phyloP scores from a whole-genome alignment of 2,113 vertebrate genomes.

The Channa argus region DNA sequence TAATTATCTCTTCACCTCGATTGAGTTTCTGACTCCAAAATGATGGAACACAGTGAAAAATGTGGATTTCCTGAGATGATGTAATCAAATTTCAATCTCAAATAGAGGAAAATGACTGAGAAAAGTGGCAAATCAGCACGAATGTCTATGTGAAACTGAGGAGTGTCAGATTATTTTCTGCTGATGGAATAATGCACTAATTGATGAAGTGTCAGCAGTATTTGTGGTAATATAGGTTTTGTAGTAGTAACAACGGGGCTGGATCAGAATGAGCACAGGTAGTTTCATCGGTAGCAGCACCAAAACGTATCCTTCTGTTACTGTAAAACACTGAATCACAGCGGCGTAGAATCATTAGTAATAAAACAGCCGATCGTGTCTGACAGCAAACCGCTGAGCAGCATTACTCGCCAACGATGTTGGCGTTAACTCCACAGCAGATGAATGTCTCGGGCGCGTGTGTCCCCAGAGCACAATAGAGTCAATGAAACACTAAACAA shows the following conservation, averaged over 20 bases:
- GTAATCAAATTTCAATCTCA: too few relatives aligned
- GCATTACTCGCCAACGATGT: conserved; percentile 3
- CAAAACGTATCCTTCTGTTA: neutral
- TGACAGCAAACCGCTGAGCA: conserved; percentile 25
- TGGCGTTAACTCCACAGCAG: conserved; percentile 3
- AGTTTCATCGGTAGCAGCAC: neutral
- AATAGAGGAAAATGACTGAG: too few relatives aligned
- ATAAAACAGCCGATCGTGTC: conserved; percentile 8
- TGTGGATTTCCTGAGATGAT: too few relatives aligned
- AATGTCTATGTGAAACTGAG: too few relatives aligned
- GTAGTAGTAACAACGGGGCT: neutral
- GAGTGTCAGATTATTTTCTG: too few relatives aligned
- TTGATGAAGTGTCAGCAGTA: neutral
- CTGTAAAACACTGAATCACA: conserved; percentile 2
- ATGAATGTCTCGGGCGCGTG: conserved; percentile 8
- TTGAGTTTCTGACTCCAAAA: too few relatives aligned
- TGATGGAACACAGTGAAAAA: too few relatives aligned
- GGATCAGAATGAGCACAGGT: neutral
- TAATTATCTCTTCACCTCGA: too few relatives aligned
- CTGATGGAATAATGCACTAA: too few relatives aligned
- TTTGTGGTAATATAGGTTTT: neutral
- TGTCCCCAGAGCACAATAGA: neutral
- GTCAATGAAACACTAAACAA: conserved; percentile 20
- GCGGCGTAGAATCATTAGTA: conserved; percentile 16
- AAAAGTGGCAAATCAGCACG: too few relatives aligned